These are phyloP conservation scores for Aplidium turbinatum DNA, from an alignment of 23 tunicate genomes.

Conservation along the genomic window DNA sequence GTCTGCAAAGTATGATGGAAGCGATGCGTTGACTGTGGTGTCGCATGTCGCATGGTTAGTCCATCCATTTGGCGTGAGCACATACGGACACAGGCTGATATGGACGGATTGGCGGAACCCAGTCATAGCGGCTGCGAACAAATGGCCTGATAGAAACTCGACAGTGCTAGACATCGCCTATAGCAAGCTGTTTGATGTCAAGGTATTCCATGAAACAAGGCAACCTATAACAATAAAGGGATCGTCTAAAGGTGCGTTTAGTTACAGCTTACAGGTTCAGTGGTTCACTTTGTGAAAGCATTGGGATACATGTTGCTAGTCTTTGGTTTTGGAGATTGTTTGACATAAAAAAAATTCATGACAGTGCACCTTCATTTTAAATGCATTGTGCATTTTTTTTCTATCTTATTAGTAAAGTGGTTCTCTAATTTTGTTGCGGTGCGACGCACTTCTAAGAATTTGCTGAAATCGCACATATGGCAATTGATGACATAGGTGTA, in stretches of 20 bases:
- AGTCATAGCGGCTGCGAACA: slow-evolving; percentile 74
- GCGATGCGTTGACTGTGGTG: slow-evolving; percentile 25
- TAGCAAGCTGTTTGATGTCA: slow-evolving; percentile 58
- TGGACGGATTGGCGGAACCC: slow-evolving; percentile 93
- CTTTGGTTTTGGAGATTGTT: no score
- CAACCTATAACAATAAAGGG: slow-evolving; percentile 41
- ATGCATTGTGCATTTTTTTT: no score
- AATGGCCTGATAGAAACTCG: slow-evolving; percentile 65
- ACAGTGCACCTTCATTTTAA: no score
- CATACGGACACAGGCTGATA: slow-evolving; percentile 52
- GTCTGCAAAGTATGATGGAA: slow-evolving; percentile 60
- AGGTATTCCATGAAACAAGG: slow-evolving; percentile 69
- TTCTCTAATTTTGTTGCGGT: no score
- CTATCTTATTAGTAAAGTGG: no score
- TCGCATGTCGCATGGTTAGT: slow-evolving; percentile 57
- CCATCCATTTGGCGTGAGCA: slow-evolving; percentile 71
- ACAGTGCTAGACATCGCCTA: slow-evolving; percentile 42
- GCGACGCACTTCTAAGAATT: no score
- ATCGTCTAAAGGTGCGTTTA: slow-evolving; percentile 1
- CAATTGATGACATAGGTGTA: no score
- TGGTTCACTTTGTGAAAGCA: no score
- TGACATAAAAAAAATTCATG: no score
- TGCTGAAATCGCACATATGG: no score
- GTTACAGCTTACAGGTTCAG: no score
- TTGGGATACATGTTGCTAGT: no score